Evolutionary conservation across 2,797 vertebrate genomes (phyloP), one percentile per base, ranked within the genome.

Genomic region (Lindbergichthys nudifrons): DNA sequence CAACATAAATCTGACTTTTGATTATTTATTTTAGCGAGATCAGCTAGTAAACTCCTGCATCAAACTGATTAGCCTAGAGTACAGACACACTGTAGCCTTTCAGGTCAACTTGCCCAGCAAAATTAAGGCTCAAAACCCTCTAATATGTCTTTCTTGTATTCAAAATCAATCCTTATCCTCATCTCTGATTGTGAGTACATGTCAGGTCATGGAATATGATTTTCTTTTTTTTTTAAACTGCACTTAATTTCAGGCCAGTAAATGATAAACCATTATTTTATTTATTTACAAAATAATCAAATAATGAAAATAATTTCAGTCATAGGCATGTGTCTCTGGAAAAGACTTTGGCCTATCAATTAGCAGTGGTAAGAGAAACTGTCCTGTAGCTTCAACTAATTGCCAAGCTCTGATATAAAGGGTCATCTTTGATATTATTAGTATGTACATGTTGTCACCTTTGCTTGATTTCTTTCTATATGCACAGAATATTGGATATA

Each of bases 1-100:
- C 52, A 68, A 2, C 30, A 56, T 36, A 4, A 18, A 75, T 63
- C 14, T 63, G 51, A 75, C 65, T 32, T 30, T 19, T 54, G 18
- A 3, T 67, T 1, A 45, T 46, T n/a, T 42, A 36, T 54, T n/a
- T 54, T 46, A 14, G 48, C 2, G 5, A 32, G 39, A 46, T 1
- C 48, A 71, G 61, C 15, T 9, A 14, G 30, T 66, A n/a, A 51
- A 14, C 21, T 23, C 5, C 7, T 50, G 30, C 18, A 4, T 56
- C 15, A 56, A 56, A 56, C 53, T 56, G 10, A 53, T 51, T 14
- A 13, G 14, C 0, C 14, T 21, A 42, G 19, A 26, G 23, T 26
- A 4, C 19, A 59, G 39, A 41, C n/a, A 41, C 12, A 21, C 12
- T 42, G 0, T 42, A 58, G 36, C 56, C 32, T 19, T 21, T n/a